These are phyloP conservation scores for Camelus dromedarius DNA, from an alignment of 2,113 vertebrate genomes.

Conservation along the genomic window DNA sequence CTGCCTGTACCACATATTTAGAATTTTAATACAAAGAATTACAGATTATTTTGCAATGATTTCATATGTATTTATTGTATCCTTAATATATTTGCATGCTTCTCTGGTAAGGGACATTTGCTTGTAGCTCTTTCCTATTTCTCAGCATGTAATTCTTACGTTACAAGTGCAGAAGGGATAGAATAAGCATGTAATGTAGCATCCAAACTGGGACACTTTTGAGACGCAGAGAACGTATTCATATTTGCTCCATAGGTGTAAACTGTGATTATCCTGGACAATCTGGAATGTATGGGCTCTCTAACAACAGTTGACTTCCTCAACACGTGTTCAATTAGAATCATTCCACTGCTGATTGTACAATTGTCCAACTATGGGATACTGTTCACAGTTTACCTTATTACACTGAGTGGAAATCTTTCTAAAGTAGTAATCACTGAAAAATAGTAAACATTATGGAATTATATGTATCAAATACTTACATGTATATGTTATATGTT, in stretches of 20 bases:
- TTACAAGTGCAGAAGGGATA: neutral
- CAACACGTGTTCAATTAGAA: neutral
- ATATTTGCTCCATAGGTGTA: neutral
- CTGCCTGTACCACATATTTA: neutral
- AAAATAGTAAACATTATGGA: neutral
- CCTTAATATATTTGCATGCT: neutral
- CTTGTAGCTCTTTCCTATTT: neutral
- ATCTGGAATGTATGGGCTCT: neutral
- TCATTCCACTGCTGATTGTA: neutral
- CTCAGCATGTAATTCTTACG: neutral
- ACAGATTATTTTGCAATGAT: neutral
- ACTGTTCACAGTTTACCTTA: neutral
- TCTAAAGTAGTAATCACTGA: neutral
- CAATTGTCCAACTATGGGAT: neutral
- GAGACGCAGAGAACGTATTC: slow-evolving; percentile 16
- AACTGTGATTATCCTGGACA: neutral
- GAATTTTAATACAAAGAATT: neutral
- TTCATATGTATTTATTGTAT: neutral
- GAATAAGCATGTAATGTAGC: neutral
- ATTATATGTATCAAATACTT: neutral
- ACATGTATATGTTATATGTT: neutral
- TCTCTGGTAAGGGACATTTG: neutral
- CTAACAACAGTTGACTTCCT: neutral
- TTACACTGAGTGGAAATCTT: neutral
- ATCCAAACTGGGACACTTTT: neutral